Base-by-base conservation (phyloP, 1,140 invertebrate species). In the Drosophila littoralis region DNA sequence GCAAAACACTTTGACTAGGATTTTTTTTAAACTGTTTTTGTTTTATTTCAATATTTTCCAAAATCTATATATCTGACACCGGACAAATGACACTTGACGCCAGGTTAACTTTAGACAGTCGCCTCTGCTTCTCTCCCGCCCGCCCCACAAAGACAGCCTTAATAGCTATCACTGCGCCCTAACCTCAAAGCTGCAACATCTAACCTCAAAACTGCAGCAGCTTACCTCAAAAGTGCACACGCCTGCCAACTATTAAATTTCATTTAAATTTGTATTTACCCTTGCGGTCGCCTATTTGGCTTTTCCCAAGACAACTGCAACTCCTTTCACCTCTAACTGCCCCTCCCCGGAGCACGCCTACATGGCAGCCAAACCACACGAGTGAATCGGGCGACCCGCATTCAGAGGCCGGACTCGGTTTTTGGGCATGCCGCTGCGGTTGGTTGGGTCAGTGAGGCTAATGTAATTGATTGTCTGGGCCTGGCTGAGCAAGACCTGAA, bases 391-490 rank as follows among this genome's bases (percentile, higher is more conserved):
- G 33, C 33, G 55, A 61, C 54, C 45, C 36, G 55, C 50, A 76
- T 60, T 74, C 65, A 66, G 58, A 68, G 55, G 51, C 40, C 35
- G 54, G 52, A 46, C 60, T 36, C 35, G 42, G 50, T 48, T 71
- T 51, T 57, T 7, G 35, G 57, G 59, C 45, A 46, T 51, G 36
- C 68, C 42, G 48, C 40, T 64, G 61, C 28, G 67, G 60, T 46
- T 48, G 58, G 58, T 28, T n/a, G 54, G 70, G 46, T 51, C 64
- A 64, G 54, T 75, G 65, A 48, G 52, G 70, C 70, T 82, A 82
- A 82, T 82, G 79, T 81, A 82, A 82, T 82, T 82, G 79, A 82
- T 82, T 82, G 79, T 82, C 70, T 79, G 69, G 48, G 70, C 75
- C 50, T 40, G 60, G 64, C 42, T 54, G 79, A 67, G 42, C 75